A percentile compares a stretch with the other conserved stretches of the same genome.
These are phyloP conservation scores for Nesidiocoris tenuis DNA, from an alignment of 2,888 invertebrate genomes.

Conservation along the genomic window DNA sequence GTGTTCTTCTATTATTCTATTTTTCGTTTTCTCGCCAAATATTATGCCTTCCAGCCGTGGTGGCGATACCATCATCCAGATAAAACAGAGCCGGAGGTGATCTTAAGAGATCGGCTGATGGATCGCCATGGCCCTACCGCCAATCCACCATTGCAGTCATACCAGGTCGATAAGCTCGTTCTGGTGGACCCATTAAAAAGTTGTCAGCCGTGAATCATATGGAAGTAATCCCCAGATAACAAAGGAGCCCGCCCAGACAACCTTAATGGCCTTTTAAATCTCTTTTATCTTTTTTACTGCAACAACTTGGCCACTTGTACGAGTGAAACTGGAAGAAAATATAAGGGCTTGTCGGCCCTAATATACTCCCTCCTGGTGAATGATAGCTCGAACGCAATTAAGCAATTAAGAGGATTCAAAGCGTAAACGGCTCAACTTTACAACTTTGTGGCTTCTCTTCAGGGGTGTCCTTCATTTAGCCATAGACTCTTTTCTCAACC, in stretches of 20 bases:
- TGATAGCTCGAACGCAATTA: conserved; percentile 31
- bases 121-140: too few species aligned
- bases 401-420: conserved; percentile 27
- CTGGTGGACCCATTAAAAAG: conserved; percentile 15
- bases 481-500: neutral
- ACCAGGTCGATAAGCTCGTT: neutral
- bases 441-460: conserved; percentile 27
- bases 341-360: conserved; percentile 2
- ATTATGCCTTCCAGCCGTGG: too few species aligned
- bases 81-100: too few species aligned
- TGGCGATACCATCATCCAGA: too few species aligned
- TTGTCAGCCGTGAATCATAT: conserved; percentile 22
- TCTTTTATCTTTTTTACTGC: conserved; percentile 37
- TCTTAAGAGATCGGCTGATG: too few species aligned
- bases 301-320: conserved; percentile 8
- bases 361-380: conserved; percentile 19
- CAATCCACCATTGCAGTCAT: too few species aligned
- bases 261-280: conserved; percentile 42
- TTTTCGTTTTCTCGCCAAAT: too few species aligned
- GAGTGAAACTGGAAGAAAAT: neutral
- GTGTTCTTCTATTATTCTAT: too few species aligned
- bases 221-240: conserved; percentile 17
- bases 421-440: conserved; percentile 13
- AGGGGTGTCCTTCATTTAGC: neutral
- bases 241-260: conserved; percentile 14